Percentiles rank a stretch among this genome's conserved stretches.
Conservation (phyloP, 2,113 vertebrate genomes). For the Tympanuchus pallidicinctus region DNA sequence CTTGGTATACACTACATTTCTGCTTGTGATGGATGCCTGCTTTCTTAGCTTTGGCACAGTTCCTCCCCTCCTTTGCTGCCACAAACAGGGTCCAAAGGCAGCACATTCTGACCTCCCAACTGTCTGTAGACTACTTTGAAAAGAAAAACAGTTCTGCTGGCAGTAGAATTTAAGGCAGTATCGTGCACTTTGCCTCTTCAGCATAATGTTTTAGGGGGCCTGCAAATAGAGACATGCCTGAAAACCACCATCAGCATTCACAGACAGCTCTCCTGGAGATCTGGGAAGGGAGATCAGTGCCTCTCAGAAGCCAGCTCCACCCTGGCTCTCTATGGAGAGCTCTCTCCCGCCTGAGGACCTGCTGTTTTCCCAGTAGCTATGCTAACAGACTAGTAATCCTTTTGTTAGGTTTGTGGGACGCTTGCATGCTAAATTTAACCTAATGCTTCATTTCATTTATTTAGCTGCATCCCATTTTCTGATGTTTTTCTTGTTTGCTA, state of each 20-base stretch:
- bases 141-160: background rate
- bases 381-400: background rate
- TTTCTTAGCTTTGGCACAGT: background rate
- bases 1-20: background rate
- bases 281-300: background rate
- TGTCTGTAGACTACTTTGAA: background rate
- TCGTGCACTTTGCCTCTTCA: background rate
- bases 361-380: background rate
- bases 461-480: background rate
- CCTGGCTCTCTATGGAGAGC: background rate
- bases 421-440: background rate
- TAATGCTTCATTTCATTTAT: background rate
- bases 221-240: background rate
- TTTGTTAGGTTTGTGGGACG: background rate
- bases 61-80: background rate
- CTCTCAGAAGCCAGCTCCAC: background rate
- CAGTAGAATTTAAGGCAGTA: background rate
- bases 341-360: rapidly evolving
- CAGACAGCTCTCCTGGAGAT: background rate
- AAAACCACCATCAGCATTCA: background rate
- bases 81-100: background rate
- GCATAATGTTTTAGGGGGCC: rapidly evolving
- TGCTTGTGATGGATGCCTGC: background rate
- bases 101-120: background rate
- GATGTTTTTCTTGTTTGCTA: background rate